Evolutionary conservation across 2,888 invertebrate genomes (phyloP), one percentile per base, ranked within the genome.

Genomic region (Cerceris rybyensis): DNA sequence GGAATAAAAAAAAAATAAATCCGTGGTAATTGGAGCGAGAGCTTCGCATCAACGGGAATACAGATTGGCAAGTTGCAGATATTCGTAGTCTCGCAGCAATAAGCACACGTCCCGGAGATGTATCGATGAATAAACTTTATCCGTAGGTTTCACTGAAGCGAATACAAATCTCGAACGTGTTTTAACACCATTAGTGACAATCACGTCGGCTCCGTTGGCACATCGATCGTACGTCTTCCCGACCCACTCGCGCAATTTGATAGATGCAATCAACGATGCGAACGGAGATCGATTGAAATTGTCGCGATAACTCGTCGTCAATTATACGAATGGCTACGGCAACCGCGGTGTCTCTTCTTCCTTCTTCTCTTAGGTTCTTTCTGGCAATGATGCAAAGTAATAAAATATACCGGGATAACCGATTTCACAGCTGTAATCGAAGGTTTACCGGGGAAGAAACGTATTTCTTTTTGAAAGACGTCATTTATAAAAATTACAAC

Each of bases 171-270:
- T 2, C 42, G 54, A 68, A 60, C 67, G 67, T 78, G 75, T 65
- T 66, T 64, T 73, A 28, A 4, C 16, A 13, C 52, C 66, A 68
- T 69, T 74, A 49, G 14, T 17, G 58, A 68, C 65, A 74, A 76
- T 74, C 74, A 49, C 17, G 52, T 50, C 68, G 49, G 2, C 8
- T 49, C 39, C 14, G n/a, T 14, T 11, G 58, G 49, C 14, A 55
- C 43, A 76, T 68, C 68, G 73, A 76, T 73, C 9, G 73, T 16
- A 50, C 54, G 72, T 16, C 54, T 74, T 46, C 49, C 64, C 52
- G 52, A 7, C 39, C 17, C 43, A 65, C 41, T 66, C 16, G 49
- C 49, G n/a, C 49, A 9, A 9, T n/a, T 49, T n/a, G 49, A 13
- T 49, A 49, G 11, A 49, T n/a, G n/a, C n/a, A 49, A 9, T 9